phyloP scores from a whole-genome alignment of 2,888 invertebrate species.

The Lymantria monacha region DNA sequence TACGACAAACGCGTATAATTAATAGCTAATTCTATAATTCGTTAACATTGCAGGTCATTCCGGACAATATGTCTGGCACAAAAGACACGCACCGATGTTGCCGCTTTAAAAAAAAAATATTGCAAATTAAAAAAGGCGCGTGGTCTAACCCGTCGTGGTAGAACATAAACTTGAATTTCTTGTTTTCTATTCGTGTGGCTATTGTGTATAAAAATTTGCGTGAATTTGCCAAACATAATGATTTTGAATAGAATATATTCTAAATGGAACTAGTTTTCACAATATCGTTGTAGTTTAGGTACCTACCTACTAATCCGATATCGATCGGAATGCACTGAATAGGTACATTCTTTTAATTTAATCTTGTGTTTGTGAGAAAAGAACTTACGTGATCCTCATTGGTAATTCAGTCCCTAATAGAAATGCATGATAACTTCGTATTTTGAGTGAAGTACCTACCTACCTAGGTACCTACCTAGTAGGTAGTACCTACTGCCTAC shows the following conservation, averaged over 20 bases:
- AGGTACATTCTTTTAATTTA: no score
- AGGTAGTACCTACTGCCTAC: no score
- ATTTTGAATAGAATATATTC: slow-evolving; percentile 58
- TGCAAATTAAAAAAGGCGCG: slow-evolving; percentile 72
- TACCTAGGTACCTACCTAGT: no score
- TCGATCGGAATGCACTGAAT: no score
- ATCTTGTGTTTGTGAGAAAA: no score
- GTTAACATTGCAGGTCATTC: slow-evolving; percentile 69
- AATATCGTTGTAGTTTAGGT: slow-evolving; percentile 44
- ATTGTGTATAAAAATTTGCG: slow-evolving; percentile 53
- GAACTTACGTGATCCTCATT: no score
- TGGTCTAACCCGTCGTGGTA: slow-evolving; percentile 57
- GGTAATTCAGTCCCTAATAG: no score
- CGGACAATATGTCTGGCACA: slow-evolving; percentile 59
- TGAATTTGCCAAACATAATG: slow-evolving; percentile 68
- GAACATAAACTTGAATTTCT: slow-evolving; percentile 62
- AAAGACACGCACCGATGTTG: slow-evolving; percentile 49
- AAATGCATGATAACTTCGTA: no score
- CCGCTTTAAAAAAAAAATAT: slow-evolving; percentile 43
- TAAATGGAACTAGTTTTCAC: slow-evolving; percentile 48
- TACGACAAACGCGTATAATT: slow-evolving; percentile 56
- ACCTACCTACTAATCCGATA: no score
- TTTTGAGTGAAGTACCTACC: no score
- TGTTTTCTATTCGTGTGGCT: slow-evolving; percentile 48
- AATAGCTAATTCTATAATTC: slow-evolving; percentile 73